Evolutionary conservation across 2,797 vertebrate genomes (phyloP), one percentile per base, ranked within the genome.

Genomic region (Eospalax fontanierii): DNA sequence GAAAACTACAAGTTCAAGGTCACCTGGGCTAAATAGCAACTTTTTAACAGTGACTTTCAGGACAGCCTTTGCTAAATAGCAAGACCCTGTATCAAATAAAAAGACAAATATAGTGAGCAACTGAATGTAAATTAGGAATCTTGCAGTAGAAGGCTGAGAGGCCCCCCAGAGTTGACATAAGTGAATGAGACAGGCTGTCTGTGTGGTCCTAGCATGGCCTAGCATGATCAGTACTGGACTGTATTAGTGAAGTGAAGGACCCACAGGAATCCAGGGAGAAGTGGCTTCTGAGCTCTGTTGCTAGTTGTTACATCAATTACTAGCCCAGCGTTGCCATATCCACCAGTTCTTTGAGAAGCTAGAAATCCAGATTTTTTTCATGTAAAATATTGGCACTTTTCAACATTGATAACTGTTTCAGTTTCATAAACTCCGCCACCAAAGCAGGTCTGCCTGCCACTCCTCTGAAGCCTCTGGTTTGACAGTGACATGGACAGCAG

Each of bases 361-460:
- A 59, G 59, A 59, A 59, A 59, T 40, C 73, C 85, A 93, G 73
- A 87, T 79, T 85, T 75, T 26, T 83, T 88, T 78, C 9, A 38
- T 91, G 46, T 70, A 83, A 93, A 91, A 95, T 90, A 81, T 84
- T 80, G 43, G 82, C 54, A 57, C 26, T 95, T 93, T 95, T 82
- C 63, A 93, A 63, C 70, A 84, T 73, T 78, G 79, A 76, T 63
- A 80, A 74, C 61, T 33, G 90, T 92, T 94, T 88, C 79, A 40
- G 78, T 90, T 90, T 87, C 74, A 30, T 81, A 83, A 93, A 80
- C 54, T 87, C 66, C 6, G 43, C 26, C 30, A 88, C 92, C 73
- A 81, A 85, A 96, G n/a, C 57, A 40, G 57, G 68, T 81, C 68
- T 91, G 21, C 71, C 7, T 11, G 61, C 38, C 66, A 68, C 68